These are phyloP conservation scores for Tenthredo livida DNA, from an alignment of 2,888 invertebrate genomes.

Conservation along the genomic window DNA sequence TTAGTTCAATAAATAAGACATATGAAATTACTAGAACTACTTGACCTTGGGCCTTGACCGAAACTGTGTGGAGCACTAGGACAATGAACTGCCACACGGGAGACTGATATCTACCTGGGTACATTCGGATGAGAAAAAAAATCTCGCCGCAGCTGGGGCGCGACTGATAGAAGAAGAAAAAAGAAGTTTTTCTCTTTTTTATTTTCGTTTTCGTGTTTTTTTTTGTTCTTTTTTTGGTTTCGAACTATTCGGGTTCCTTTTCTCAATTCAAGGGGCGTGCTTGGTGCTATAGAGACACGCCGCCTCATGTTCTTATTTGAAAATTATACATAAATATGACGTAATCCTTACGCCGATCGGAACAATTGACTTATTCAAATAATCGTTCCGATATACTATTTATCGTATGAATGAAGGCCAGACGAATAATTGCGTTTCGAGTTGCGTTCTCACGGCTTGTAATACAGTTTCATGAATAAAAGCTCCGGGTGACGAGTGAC, in stretches of 20 bases:
- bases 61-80: slow-evolving; percentile 59
- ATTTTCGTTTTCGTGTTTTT: neutral
- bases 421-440: neutral
- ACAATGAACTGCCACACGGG: slow-evolving; percentile 58
- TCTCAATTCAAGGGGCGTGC: neutral
- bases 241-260: neutral
- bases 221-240: neutral
- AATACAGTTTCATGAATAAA: neutral
- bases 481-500: neutral
- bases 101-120: slow-evolving; percentile 40
- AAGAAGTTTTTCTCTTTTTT: neutral
- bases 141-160: slow-evolving; percentile 6
- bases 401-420: neutral
- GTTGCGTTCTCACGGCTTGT: neutral
- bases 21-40: slow-evolving; percentile 58
- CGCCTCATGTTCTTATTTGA: neutral
- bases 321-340: neutral
- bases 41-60: slow-evolving; percentile 60
- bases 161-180: neutral
- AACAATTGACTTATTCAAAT: neutral
- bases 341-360: neutral
- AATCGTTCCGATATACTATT: neutral
- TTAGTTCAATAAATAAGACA: slow-evolving; percentile 28
- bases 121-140: slow-evolving; percentile 30
- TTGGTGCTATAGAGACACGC: neutral